Conservation (phyloP, 2,113 vertebrate genomes). For the Myanophis thanlyinensis region DNA sequence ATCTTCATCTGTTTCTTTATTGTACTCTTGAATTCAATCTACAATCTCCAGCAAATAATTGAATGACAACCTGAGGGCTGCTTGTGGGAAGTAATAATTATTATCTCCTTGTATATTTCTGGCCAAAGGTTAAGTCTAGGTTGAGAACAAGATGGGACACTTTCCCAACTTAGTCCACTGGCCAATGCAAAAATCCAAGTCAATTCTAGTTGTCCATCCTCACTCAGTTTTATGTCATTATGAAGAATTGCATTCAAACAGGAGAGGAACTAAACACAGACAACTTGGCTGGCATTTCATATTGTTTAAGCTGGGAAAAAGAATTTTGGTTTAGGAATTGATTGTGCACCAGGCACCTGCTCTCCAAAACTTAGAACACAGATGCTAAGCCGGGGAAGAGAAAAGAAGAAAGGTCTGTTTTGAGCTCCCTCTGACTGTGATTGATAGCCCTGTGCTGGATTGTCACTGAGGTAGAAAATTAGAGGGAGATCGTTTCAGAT, state of each 20-base stretch:
- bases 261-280: too few species aligned
- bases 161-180: neutral
- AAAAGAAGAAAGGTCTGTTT: neutral
- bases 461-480: slow-evolving; percentile 69
- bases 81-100: neutral
- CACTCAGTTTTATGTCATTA: neutral
- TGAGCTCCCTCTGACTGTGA: slow-evolving; percentile 19
- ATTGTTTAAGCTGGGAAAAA: neutral
- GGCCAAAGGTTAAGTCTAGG: neutral
- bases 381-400: neutral
- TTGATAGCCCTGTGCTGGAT: slow-evolving; percentile 39
- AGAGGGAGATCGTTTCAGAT: slow-evolving; percentile 46
- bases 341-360: neutral
- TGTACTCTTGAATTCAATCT: neutral
- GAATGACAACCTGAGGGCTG: neutral
- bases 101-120: neutral
- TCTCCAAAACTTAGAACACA: neutral
- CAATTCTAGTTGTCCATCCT: neutral
- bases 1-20: neutral
- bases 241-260: neutral
- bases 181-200: neutral
- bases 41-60: neutral
- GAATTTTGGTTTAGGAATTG: neutral
- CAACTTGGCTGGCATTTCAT: neutral
- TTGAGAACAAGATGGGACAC: neutral